Evolutionary conservation across 2,888 invertebrate species (phyloP).

Genomic region (Aporophyla nigra): DNA sequence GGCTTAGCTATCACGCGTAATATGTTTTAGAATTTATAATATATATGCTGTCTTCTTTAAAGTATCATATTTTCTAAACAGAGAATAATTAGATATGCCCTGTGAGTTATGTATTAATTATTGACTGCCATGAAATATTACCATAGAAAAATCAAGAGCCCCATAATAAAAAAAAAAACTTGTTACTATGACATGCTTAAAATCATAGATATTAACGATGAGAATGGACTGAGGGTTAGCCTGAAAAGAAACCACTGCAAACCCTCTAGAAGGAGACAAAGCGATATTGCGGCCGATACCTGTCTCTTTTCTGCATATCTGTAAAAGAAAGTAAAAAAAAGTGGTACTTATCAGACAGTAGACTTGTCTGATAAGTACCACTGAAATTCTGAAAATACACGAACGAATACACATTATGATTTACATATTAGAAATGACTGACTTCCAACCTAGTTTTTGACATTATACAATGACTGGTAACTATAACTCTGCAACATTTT

Average conservation of each 20-base stretch:
- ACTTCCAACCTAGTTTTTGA: neutral
- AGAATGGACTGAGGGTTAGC: no score
- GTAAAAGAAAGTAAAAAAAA: no score
- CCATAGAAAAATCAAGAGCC: neutral
- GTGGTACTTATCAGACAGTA: no score
- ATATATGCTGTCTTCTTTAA: neutral
- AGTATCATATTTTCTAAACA: neutral
- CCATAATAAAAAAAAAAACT: no score
- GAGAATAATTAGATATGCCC: neutral
- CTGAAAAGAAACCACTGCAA: no score
- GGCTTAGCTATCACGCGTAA: conserved; percentile 8
- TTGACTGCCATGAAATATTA: neutral
- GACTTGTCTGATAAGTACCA: no score
- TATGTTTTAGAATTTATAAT: conserved; percentile 23
- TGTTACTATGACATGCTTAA: no score
- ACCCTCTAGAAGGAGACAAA: no score
- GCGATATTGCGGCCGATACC: no score
- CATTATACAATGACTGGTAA: no score
- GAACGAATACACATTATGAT: neutral
- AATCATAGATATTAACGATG: no score
- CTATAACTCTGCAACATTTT: neutral
- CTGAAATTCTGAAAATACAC: neutral
- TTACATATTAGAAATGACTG: neutral
- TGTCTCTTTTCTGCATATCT: no score
- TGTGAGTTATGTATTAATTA: neutral